Evolutionary conservation across 1,140 invertebrate genomes (phyloP).

Genomic region (Triops longicaudatus): DNA sequence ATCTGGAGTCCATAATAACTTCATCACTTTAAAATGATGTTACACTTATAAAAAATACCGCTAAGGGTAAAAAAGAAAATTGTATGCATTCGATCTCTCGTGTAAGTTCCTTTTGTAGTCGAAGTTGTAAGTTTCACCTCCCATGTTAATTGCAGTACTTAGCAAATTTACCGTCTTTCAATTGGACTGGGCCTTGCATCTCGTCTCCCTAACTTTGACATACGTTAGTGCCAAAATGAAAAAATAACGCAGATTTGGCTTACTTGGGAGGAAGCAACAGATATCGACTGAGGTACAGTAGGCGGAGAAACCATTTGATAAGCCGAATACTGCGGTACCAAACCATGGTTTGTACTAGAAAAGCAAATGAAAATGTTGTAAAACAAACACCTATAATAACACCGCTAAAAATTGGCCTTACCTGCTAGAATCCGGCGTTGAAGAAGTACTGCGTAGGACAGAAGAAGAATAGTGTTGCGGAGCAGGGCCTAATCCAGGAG

Average conservation of each 20-base stretch:
- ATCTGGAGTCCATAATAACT: neutral
- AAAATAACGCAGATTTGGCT: neutral
- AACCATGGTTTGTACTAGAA: constrained; percentile 26
- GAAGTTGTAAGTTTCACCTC: neutral
- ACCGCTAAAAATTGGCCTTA: neutral
- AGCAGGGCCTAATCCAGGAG: neutral
- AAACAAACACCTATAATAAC: constrained; percentile 20
- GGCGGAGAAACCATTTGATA: constrained; percentile 34
- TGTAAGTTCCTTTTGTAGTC: neutral
- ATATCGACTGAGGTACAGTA: constrained; percentile 14
- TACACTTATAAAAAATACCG: neutral
- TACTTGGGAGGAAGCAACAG: neutral
- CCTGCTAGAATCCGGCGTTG: constrained; percentile 23
- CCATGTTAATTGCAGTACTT: neutral
- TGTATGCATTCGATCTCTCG: neutral
- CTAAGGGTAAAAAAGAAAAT: neutral
- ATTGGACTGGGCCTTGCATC: neutral
- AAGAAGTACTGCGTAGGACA: constrained; percentile 24
- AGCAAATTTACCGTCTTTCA: neutral
- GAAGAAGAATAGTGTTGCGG: constrained; percentile 1
- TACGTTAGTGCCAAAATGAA: neutral
- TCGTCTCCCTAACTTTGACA: neutral
- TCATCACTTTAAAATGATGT: neutral
- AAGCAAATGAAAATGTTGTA: constrained; percentile 26
- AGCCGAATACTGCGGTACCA: constrained; percentile 29